Evolutionary conservation across 2,113 vertebrate genomes (phyloP).

Genomic region (Otus sunia): DNA sequence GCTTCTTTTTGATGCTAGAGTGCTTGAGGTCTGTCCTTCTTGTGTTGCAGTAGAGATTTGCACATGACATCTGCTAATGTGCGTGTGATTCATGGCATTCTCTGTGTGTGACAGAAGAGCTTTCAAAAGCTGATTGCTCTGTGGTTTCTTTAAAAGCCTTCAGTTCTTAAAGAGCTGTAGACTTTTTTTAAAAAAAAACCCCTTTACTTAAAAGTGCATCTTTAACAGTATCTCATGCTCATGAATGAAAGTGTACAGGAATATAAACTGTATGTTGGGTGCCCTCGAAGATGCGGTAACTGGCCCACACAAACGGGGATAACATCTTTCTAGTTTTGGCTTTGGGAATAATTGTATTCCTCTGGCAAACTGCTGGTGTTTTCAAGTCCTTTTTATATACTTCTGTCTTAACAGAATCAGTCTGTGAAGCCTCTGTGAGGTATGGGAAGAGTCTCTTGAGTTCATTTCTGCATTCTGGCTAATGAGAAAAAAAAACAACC

Average conservation of each 20-base stretch:
- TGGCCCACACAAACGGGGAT: background rate
- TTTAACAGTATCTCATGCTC: background rate
- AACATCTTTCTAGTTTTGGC: background rate
- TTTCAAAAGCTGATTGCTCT: constrained; percentile 2
- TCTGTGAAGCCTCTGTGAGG: background rate
- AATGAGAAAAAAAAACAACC: background rate
- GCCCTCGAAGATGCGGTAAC: background rate
- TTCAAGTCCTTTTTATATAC: background rate
- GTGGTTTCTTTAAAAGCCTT: constrained; percentile 4
- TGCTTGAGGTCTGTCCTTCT: constrained; percentile 11
- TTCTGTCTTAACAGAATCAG: background rate
- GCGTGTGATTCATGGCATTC: background rate
- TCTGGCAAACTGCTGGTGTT: background rate
- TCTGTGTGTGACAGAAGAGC: background rate
- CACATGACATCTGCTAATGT: background rate
- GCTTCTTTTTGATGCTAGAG: background rate
- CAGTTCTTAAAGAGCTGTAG: background rate
- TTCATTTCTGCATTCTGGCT: background rate
- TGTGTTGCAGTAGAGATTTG: background rate
- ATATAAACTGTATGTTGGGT: background rate
- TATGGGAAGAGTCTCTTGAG: background rate
- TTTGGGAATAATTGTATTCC: background rate
- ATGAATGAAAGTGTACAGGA: background rate
- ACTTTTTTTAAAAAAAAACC: background rate
- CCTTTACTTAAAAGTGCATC: background rate